phyloP scores from a whole-genome alignment of 1,140 invertebrate genomes.

The Halyomorpha halys region DNA sequence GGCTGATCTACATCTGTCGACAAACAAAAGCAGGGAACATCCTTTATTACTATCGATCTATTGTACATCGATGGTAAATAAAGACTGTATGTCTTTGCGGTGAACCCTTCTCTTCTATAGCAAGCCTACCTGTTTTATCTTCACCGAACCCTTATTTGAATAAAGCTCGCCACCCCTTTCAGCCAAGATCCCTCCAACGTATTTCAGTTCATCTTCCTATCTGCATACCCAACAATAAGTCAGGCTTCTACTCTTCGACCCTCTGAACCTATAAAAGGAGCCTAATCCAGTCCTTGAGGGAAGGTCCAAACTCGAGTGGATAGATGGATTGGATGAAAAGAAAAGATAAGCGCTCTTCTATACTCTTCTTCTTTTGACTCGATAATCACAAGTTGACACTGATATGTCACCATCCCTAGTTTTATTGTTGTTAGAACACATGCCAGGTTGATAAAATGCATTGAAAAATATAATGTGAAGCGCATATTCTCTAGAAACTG shows the following conservation, averaged over 20 bases:
- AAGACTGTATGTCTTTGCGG: conserved; percentile 20
- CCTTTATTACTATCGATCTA: conserved; percentile 24
- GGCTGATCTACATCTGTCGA: conserved; percentile 14
- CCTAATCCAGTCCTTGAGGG: background rate
- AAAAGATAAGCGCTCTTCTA: too few species aligned
- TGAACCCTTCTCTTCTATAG: conserved; percentile 2
- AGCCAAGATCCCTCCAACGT: conserved; percentile 11
- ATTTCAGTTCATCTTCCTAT: conserved; percentile 15
- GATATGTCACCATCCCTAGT: too few species aligned
- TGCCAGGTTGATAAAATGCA: too few species aligned
- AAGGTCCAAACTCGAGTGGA: background rate
- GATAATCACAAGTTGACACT: too few species aligned
- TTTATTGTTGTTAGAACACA: too few species aligned
- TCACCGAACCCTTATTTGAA: conserved; percentile 1
- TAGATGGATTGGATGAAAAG: too few species aligned
- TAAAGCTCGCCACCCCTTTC: conserved; percentile 13
- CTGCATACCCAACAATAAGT: background rate
- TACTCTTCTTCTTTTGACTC: too few species aligned
- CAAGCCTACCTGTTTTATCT: conserved; percentile 7
- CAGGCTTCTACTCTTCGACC: background rate
- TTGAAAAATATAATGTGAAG: too few species aligned
- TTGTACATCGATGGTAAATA: conserved; percentile 18
- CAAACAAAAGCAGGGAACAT: conserved; percentile 3
- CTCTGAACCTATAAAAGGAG: background rate
- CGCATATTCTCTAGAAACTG: too few species aligned